phyloP scores from a whole-genome alignment of 1,140 invertebrate genomes.

The Pseudomyrmex sp. region DNA sequence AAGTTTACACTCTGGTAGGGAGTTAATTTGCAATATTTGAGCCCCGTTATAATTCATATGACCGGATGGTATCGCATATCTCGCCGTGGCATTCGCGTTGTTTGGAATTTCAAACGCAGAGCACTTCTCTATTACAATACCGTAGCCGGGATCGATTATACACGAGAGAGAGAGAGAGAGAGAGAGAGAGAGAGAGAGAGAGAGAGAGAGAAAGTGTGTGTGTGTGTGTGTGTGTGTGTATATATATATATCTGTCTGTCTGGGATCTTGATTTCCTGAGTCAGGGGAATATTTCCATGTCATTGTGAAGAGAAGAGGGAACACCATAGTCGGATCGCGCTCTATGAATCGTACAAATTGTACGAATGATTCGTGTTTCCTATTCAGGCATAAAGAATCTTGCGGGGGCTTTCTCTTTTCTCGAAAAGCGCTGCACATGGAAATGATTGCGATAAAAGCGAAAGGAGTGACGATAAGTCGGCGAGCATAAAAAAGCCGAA shows the following conservation, averaged over 20 bases:
- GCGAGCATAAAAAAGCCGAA: slow-evolving; percentile 4
- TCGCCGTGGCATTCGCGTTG: slow-evolving; percentile 35
- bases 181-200: too few relatives aligned
- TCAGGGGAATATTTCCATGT: slow-evolving; percentile 31
- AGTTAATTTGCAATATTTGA: slow-evolving; percentile 58
- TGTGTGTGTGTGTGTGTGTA: too few relatives aligned
- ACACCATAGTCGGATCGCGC: neutral
- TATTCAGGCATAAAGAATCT: neutral
- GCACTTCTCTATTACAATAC: slow-evolving; percentile 53
- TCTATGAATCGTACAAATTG: neutral
- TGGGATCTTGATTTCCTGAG: slow-evolving; percentile 13
- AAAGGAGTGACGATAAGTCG: slow-evolving; percentile 28
- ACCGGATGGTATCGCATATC: slow-evolving; percentile 39
- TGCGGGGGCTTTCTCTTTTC: slow-evolving; percentile 3
- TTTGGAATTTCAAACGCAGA: slow-evolving; percentile 53
- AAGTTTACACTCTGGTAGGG: slow-evolving; percentile 38
- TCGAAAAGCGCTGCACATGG: neutral
- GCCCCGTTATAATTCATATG: slow-evolving; percentile 46
- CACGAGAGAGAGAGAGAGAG: slow-evolving; percentile 26
- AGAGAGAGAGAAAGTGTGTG: too few relatives aligned
- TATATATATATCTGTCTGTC: neutral
- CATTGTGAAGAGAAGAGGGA: slow-evolving; percentile 12
- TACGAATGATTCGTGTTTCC: slow-evolving; percentile 30
- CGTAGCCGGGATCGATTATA: slow-evolving; percentile 42
- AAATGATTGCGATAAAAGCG: neutral